phyloP scores from a whole-genome alignment of 2,113 vertebrate genomes.

The Pollimyrus isidori region DNA sequence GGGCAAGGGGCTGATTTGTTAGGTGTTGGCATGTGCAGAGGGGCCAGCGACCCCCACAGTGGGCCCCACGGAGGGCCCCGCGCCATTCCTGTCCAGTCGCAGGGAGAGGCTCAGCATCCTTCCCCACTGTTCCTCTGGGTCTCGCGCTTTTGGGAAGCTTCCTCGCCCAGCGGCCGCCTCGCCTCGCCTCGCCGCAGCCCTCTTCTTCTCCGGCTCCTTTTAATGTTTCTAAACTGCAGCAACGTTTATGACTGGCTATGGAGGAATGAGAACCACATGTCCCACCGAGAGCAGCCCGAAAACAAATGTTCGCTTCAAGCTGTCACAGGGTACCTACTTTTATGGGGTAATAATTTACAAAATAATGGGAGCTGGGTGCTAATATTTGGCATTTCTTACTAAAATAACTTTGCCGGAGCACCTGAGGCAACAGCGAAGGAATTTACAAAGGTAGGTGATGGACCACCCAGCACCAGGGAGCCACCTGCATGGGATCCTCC shows the following conservation, averaged over 20 bases:
- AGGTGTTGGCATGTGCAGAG: slow-evolving; percentile 29
- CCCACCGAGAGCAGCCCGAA: slow-evolving; percentile 36
- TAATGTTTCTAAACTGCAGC: slow-evolving; percentile 26
- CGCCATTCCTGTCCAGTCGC: neutral
- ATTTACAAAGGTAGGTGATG: slow-evolving; percentile 38
- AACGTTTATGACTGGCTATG: slow-evolving; percentile 33
- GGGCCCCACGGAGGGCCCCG: too few species aligned
- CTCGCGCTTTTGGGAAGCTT: neutral
- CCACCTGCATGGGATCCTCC: slow-evolving; percentile 28
- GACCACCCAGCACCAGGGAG: slow-evolving; percentile 38
- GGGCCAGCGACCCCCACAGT: slow-evolving; percentile 32
- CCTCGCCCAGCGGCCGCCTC: neutral
- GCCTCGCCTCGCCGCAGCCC: slow-evolving; percentile 15
- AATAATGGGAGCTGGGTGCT: slow-evolving; percentile 48
- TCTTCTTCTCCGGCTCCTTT: slow-evolving; percentile 29
- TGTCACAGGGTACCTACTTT: slow-evolving; percentile 44
- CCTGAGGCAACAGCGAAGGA: slow-evolving; percentile 44
- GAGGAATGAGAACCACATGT: slow-evolving; percentile 48
- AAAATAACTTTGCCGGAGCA: slow-evolving; percentile 36
- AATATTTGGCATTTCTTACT: slow-evolving; percentile 46
- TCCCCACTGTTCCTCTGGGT: slow-evolving; percentile 5
- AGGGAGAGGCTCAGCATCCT: neutral
- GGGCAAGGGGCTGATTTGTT: slow-evolving; percentile 34
- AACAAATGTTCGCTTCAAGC: slow-evolving; percentile 48
- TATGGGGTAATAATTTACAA: slow-evolving; percentile 48